phyloP scores from a whole-genome alignment of 2,888 invertebrate species.

The Epinotia demarniana region DNA sequence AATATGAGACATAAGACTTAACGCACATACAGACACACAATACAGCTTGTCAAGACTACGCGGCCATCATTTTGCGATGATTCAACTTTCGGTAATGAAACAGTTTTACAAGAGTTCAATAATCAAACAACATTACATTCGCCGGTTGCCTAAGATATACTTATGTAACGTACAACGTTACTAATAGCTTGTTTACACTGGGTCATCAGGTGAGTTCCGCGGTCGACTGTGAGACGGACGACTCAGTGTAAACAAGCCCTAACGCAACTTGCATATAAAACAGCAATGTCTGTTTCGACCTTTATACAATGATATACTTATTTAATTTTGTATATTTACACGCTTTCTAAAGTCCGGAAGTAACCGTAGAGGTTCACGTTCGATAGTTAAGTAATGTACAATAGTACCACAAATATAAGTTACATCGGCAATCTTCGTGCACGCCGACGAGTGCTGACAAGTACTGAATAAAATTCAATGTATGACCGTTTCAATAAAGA shows the following conservation, averaged over 20 bases:
- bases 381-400: not conserved
- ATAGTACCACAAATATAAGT: too few species aligned
- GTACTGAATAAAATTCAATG: too few species aligned
- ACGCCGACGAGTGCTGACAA: too few species aligned
- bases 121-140: slow-evolving; percentile 12
- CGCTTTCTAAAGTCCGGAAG: slow-evolving; percentile 22
- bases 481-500: too few species aligned
- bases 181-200: slow-evolving; percentile 8
- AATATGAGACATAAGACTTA: not conserved
- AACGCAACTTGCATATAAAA: slow-evolving; percentile 14
- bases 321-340: slow-evolving; percentile 27
- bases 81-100: not conserved
- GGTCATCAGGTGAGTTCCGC: not conserved
- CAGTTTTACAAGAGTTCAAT: not conserved
- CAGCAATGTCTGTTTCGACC: slow-evolving; percentile 1
- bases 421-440: too few species aligned
- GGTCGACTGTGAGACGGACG: not conserved
- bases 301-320: slow-evolving; percentile 11
- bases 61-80: not conserved
- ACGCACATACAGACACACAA: not conserved
- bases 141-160: not conserved
- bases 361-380: slow-evolving; percentile 1
- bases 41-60: slow-evolving; percentile 1
- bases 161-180: slow-evolving; percentile 24
- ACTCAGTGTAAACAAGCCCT: slow-evolving; percentile 1